These are phyloP conservation scores for Monochamus saltuarius DNA, from an alignment of 1,140 invertebrate species.

Conservation along the genomic window DNA sequence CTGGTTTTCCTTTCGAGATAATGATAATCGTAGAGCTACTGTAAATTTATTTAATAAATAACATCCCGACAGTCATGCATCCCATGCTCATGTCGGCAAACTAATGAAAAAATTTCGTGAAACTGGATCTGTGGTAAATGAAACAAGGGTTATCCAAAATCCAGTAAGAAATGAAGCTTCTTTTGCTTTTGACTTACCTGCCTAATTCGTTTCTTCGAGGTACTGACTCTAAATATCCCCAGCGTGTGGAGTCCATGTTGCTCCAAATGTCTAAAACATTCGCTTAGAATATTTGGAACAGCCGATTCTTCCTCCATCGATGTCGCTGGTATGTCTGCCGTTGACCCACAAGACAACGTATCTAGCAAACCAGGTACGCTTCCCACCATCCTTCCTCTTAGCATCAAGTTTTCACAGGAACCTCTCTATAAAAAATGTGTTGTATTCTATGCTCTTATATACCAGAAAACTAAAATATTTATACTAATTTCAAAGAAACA, in stretches of 20 bases:
- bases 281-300: conserved; percentile 72
- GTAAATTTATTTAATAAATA: too few species aligned
- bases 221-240: conserved; percentile 87
- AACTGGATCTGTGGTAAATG: too few species aligned
- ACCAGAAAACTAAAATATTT: too few species aligned
- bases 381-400: conserved; percentile 59
- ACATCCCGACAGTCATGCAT: too few species aligned
- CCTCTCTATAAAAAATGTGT: conserved; percentile 53
- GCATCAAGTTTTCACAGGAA: conserved; percentile 68
- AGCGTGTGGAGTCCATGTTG: conserved; percentile 76
- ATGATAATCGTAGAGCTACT: too few species aligned
- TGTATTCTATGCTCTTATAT: too few species aligned
- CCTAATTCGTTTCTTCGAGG: conserved; percentile 86
- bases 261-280: conserved; percentile 80
- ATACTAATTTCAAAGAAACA: too few species aligned
- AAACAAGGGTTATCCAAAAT: too few species aligned
- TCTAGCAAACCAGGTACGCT: conserved; percentile 61
- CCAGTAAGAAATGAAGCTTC: too few species aligned
- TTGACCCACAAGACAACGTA: conserved; percentile 44
- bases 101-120: too few species aligned
- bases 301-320: conserved; percentile 49
- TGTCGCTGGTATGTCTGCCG: conserved; percentile 45
- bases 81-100: too few species aligned
- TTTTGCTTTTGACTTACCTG: conserved; percentile 64
- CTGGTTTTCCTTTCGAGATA: too few species aligned